These are phyloP conservation scores for Spinus pinus DNA, from an alignment of 2,797 vertebrate species.

Conservation along the genomic window DNA sequence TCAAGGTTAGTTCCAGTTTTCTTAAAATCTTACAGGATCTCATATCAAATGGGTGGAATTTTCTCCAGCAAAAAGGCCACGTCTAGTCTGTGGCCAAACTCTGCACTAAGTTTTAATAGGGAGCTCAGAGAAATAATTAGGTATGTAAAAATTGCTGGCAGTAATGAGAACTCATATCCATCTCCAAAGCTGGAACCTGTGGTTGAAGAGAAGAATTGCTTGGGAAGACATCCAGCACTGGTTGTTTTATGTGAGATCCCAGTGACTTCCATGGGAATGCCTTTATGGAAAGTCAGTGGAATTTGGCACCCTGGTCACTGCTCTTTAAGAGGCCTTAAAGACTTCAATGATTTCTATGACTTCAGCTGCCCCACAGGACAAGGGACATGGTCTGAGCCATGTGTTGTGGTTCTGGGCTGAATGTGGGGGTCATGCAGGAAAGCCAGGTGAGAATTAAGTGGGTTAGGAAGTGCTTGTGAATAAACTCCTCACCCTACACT, in stretches of 20 bases:
- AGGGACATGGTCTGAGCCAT: not conserved
- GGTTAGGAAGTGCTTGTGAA: not conserved
- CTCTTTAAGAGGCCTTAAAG: not conserved
- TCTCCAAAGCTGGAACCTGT: not conserved
- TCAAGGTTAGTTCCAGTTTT: not conserved
- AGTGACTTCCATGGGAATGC: not conserved
- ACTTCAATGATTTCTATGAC: not conserved
- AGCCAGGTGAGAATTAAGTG: not conserved
- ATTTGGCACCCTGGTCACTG: not conserved
- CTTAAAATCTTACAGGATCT: not conserved
- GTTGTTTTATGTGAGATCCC: not conserved
- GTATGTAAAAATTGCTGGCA: slow-evolving; percentile 48
- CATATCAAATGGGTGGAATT: not conserved
- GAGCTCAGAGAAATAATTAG: slow-evolving; percentile 65
- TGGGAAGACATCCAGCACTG: not conserved
- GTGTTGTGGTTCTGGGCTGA: not conserved
- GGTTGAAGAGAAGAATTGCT: not conserved
- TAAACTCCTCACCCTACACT: not conserved
- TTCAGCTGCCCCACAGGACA: not conserved
- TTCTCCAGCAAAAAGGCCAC: not conserved
- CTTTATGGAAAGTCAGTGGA: not conserved
- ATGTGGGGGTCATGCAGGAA: not conserved
- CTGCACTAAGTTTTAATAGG: slow-evolving; percentile 33
- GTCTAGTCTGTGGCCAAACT: slow-evolving; percentile 17
- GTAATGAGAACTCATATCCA: not conserved